Conservation (phyloP, 2,113 vertebrate species). For the Phylloscopus whistleri region DNA sequence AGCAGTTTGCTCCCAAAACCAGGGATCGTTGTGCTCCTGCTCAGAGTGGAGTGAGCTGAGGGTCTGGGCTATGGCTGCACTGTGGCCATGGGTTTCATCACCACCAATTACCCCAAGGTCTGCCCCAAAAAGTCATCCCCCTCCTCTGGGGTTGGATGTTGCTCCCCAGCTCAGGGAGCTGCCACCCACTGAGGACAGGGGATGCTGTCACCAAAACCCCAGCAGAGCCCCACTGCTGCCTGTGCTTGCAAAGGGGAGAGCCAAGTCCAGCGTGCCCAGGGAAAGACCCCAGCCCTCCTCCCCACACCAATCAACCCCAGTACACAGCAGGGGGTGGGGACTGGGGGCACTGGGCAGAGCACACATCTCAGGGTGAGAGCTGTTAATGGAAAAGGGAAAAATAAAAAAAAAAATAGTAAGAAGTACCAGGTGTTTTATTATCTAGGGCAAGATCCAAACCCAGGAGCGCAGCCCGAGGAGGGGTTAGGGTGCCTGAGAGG, state of each 20-base stretch:
- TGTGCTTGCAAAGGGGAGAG: background rate
- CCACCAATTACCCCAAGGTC: background rate
- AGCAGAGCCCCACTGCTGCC: background rate
- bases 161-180: background rate
- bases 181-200: fast-evolving
- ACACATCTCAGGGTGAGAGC: background rate
- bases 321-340: background rate
- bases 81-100: fast-evolving
- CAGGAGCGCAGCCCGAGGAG: slow-evolving; percentile 72
- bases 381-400: slow-evolving; percentile 33
- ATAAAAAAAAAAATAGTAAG: slow-evolving; percentile 44
- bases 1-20: background rate
- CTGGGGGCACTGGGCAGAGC: background rate
- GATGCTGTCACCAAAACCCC: background rate
- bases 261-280: fast-evolving
- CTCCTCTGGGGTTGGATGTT: background rate
- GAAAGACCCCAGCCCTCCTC: background rate
- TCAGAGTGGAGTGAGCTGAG: background rate
- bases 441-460: slow-evolving; percentile 62
- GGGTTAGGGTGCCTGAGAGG: slow-evolving; percentile 68
- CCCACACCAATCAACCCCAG: background rate
- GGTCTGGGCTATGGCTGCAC: background rate
- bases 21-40: fast-evolving
- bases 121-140: background rate
- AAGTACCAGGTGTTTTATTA: slow-evolving; percentile 62